These are phyloP conservation scores for Mallotus villosus DNA, from an alignment of 2,797 vertebrate genomes.

Conservation along the genomic window DNA sequence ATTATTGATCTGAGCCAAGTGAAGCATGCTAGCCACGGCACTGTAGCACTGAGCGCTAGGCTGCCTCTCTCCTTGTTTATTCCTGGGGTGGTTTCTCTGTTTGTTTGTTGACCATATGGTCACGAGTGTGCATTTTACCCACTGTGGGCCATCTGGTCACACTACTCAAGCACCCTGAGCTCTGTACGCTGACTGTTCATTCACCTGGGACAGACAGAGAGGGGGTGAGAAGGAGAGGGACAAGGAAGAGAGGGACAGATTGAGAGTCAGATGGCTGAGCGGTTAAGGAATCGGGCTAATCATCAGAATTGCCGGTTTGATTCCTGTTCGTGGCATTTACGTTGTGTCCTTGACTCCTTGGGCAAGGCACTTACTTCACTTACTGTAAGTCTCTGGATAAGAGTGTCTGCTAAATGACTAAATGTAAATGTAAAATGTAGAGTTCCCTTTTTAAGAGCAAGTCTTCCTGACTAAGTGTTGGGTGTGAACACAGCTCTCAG, in stretches of 20 bases:
- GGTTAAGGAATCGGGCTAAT: too few species aligned
- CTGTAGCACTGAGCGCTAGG: slow-evolving; percentile 52
- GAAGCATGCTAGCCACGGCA: slow-evolving; percentile 52
- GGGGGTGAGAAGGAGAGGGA: background rate
- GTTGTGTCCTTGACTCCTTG: too few species aligned
- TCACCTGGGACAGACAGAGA: slow-evolving; percentile 8
- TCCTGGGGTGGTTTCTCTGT: slow-evolving; percentile 31
- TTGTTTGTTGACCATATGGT: slow-evolving; percentile 23
- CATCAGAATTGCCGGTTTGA: too few species aligned
- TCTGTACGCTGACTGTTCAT: background rate
- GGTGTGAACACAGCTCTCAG: background rate
- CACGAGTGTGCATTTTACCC: background rate
- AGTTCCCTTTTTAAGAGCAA: too few species aligned
- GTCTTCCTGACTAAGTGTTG: background rate
- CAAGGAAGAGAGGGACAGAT: background rate
- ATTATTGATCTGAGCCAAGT: slow-evolving; percentile 65
- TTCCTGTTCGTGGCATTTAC: too few species aligned
- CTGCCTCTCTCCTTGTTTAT: slow-evolving; percentile 42
- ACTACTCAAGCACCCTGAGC: too few species aligned
- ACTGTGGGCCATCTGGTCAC: too few species aligned
- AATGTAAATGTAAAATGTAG: too few species aligned
- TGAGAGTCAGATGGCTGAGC: too few species aligned
- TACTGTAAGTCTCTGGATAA: too few species aligned
- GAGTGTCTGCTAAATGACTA: too few species aligned
- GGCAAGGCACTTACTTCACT: too few species aligned